These are phyloP conservation scores for Lepisosteus osseus DNA, from an alignment of 2,113 vertebrate species.

Conservation along the genomic window DNA sequence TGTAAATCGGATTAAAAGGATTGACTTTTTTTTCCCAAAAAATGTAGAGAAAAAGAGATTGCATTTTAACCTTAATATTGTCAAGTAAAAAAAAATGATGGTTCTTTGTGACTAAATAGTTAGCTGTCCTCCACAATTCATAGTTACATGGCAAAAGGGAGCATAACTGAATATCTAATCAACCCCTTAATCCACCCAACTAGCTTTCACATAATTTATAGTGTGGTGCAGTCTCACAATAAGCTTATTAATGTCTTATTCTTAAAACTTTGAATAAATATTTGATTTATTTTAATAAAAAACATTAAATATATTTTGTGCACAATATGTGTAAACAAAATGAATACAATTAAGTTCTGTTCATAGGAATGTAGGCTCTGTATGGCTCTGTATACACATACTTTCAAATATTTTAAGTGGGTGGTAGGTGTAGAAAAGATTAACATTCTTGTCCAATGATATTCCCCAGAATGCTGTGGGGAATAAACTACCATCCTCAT, in stretches of 20 bases:
- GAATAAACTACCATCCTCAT: no score
- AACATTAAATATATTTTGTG: no score
- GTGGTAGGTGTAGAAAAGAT: no score
- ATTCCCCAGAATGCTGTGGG: no score
- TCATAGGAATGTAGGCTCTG: no score
- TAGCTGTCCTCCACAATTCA: slow-evolving; percentile 39
- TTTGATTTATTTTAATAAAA: no score
- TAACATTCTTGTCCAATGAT: no score
- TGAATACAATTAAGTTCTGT: no score
- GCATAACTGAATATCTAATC: slow-evolving; percentile 48
- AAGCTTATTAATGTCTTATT: slow-evolving; percentile 40
- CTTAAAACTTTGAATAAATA: slow-evolving; percentile 18
- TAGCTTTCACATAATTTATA: slow-evolving; percentile 58
- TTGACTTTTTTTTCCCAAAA: slow-evolving; percentile 10
- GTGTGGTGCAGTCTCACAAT: slow-evolving; percentile 39
- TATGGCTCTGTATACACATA: no score
- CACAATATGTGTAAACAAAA: no score
- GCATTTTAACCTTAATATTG: slow-evolving; percentile 33
- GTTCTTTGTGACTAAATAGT: slow-evolving; percentile 44
- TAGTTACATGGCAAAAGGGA: slow-evolving; percentile 54
- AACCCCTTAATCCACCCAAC: slow-evolving; percentile 47
- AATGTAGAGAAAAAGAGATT: slow-evolving; percentile 22
- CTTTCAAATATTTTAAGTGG: no score
- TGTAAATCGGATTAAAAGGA: background rate
- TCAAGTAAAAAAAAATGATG: slow-evolving; percentile 18